Conservation (phyloP, 2,888 invertebrate genomes). For the Dynastes tityus region DNA sequence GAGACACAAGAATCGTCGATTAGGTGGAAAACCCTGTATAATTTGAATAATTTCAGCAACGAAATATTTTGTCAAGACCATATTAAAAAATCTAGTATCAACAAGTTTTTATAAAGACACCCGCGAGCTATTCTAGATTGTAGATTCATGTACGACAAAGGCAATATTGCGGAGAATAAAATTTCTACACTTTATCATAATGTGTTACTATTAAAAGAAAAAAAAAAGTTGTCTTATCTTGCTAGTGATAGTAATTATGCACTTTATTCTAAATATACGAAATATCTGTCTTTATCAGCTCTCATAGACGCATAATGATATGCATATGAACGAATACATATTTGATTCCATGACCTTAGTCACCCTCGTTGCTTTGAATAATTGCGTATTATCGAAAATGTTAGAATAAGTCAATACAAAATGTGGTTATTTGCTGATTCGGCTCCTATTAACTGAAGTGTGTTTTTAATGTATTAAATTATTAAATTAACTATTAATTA, state of each 20-base stretch:
- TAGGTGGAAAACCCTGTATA: no score
- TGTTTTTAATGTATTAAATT: no score
- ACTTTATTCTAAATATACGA: slow-evolving; percentile 20
- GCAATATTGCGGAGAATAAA: neutral
- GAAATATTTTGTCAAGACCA: no score
- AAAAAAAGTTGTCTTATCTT: slow-evolving; percentile 1
- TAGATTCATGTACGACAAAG: neutral
- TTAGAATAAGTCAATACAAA: no score
- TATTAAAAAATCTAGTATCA: no score
- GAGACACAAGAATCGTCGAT: no score
- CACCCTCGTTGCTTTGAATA: slow-evolving; percentile 23
- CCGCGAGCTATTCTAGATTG: no score
- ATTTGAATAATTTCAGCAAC: no score
- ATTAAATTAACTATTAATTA: no score
- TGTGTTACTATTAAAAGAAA: neutral
- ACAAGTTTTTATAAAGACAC: no score
- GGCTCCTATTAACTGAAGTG: neutral
- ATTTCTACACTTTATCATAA: neutral
- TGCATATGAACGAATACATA: slow-evolving; percentile 1
- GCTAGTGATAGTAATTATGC: neutral
- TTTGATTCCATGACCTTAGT: slow-evolving; percentile 29
- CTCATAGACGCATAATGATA: neutral
- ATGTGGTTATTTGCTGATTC: neutral
- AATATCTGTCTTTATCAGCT: slow-evolving; percentile 18
- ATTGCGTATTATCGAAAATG: slow-evolving; percentile 15